Percentiles rank a stretch among this genome's conserved stretches.
Evolutionary conservation across 2,888 invertebrate species (phyloP).

Genomic region (Selenia dentaria): DNA sequence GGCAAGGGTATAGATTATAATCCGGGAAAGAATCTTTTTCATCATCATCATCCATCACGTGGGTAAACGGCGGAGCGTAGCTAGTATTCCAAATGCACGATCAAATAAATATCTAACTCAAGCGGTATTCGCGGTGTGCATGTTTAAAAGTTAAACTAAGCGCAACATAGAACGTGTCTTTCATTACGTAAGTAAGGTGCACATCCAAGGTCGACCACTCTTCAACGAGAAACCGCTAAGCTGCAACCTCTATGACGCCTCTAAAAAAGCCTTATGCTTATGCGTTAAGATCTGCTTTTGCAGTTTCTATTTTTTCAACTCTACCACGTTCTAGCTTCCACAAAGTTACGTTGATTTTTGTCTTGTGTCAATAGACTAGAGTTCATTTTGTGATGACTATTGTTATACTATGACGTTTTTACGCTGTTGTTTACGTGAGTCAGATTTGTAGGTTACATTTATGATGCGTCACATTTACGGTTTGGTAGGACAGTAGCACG

Average conservation of each 20-base stretch:
- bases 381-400: constrained; percentile 10
- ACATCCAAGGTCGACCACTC: constrained; percentile 49
- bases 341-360: neutral
- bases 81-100: too few relatives aligned
- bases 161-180: constrained; percentile 38
- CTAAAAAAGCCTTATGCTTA: constrained; percentile 27
- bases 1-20: too few relatives aligned
- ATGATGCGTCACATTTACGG: constrained; percentile 22
- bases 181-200: constrained; percentile 42
- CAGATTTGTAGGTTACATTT: constrained; percentile 34
- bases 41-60: too few relatives aligned
- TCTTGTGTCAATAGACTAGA: constrained; percentile 13
- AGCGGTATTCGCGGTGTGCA: constrained; percentile 8
- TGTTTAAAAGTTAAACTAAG: constrained; percentile 15
- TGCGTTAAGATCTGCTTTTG: constrained; percentile 28
- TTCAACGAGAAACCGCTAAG: constrained; percentile 27
- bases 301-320: neutral
- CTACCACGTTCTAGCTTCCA: constrained; percentile 9
- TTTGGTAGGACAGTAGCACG: neutral
- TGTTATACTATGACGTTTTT: constrained; percentile 28
- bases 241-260: constrained; percentile 23
- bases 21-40: too few relatives aligned
- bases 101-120: too few relatives aligned
- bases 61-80: too few relatives aligned
- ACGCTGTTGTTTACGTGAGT: constrained; percentile 36